Evolutionary conservation across 2,888 invertebrate species (phyloP), one percentile per base, ranked within the genome.

Genomic region (Heliconius charithonia): DNA sequence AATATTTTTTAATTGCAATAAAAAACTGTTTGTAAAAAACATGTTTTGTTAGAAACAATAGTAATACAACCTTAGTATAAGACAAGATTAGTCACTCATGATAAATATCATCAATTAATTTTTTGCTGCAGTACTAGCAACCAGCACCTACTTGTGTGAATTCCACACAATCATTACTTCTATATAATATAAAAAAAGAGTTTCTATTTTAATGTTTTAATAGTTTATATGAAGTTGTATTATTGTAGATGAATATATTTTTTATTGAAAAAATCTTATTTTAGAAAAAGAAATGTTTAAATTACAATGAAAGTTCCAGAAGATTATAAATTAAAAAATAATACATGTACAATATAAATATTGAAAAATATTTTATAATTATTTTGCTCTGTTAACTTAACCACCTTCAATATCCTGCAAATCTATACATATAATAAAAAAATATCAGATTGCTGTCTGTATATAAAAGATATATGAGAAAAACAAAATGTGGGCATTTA

Each of bases 91-190:
- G 82, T 83, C 83, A 83, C 78, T 79, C 79, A 77, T 82, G 83
- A 83, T 83, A 82, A 82, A 81, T 81, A 82, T 78, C 73, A 56
- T 80, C 76, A 80, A 83, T 83, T 79, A 81, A 76, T 82, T 82
- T 83, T 83, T 83, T 81, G 80, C 77, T 45, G 69, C 69, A 32
- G 65, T 81, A 77, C 63, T 51, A 62, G 67, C 59, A 75, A 67
- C 72, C 71, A 65, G 71, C 45, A 73, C 72, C 73, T 77, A 72
- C 22, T 75, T 77, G 79, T 77, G 79, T 79, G 80, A 81, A 81
- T 81, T 81, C 80, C 81, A 76, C 37, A 80, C 81, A 77, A 77
- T 77, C 77, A 72, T 69, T 69, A 73, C 79, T 80, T 79, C 79
- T 79, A 74, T 70, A 77, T 70, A 63, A 62, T 76, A 32, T 77